A percentile compares a stretch with the other conserved stretches of the same genome.
These are phyloP conservation scores for Oncopodura yosiiana DNA, from an alignment of 1,140 invertebrate genomes.

Conservation along the genomic window DNA sequence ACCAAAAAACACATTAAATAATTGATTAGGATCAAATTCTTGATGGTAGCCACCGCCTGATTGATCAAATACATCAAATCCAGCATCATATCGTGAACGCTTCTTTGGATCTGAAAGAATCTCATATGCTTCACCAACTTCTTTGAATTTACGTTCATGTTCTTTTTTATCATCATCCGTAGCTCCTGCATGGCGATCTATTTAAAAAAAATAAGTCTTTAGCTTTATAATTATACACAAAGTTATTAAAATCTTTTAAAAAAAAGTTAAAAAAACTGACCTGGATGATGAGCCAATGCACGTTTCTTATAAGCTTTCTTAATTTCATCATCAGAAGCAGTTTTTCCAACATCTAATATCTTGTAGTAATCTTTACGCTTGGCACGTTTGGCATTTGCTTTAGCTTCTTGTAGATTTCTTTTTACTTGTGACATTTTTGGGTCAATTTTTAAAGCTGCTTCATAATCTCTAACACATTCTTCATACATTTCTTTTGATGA, in stretches of 20 bases:
- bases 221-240: neutral
- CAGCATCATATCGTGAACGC: constrained; percentile 80
- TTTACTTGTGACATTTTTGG: constrained; percentile 39
- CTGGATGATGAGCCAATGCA: constrained; percentile 75
- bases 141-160: constrained; percentile 93
- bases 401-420: constrained; percentile 69
- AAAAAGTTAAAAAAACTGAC: constrained; percentile 38
- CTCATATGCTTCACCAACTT: constrained; percentile 92
- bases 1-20: constrained; percentile 73
- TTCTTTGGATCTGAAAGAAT: constrained; percentile 89
- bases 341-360: constrained; percentile 65
- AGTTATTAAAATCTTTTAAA: neutral
- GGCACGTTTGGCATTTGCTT: constrained; percentile 73
- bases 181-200: constrained; percentile 80
- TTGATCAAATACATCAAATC: constrained; percentile 73
- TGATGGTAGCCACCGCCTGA: constrained; percentile 34
- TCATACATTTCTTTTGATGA: constrained; percentile 73
- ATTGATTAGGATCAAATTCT: constrained; percentile 61
- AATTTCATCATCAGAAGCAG: constrained; percentile 83
- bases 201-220: neutral
- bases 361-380: constrained; percentile 62
- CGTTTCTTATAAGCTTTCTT: constrained; percentile 92
- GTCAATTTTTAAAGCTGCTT: constrained; percentile 40
- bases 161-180: constrained; percentile 70
- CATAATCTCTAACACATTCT: constrained; percentile 84